phyloP scores from a whole-genome alignment of 1,140 invertebrate genomes.

The Drosophila yakuba region DNA sequence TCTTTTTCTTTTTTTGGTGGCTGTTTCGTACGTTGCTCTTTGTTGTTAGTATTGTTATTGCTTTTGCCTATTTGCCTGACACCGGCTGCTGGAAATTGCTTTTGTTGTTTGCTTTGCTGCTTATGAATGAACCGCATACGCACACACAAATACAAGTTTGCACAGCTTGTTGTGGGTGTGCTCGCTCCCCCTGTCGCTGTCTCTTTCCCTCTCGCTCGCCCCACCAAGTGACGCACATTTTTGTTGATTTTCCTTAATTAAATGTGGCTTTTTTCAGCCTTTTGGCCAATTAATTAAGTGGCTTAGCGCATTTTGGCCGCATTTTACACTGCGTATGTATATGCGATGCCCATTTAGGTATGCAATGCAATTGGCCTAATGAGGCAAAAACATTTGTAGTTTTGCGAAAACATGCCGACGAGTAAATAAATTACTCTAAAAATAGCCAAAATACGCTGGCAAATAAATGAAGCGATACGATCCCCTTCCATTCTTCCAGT shows the following conservation, averaged over 20 bases:
- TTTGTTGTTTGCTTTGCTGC: constrained; percentile 48
- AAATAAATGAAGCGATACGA: constrained; percentile 64
- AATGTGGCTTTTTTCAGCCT: constrained; percentile 47
- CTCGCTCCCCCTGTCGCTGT: constrained; percentile 9
- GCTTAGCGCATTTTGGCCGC: constrained; percentile 26
- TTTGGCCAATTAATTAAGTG: constrained; percentile 68
- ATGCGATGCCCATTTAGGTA: constrained; percentile 68
- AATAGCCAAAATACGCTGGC: constrained; percentile 56
- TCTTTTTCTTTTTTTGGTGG: background rate
- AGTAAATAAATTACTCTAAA: constrained; percentile 72
- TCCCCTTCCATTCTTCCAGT: constrained; percentile 10
- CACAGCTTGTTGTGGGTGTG: constrained; percentile 44
- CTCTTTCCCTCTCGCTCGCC: background rate
- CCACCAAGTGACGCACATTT: constrained; percentile 21
- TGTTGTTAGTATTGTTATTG: constrained; percentile 43
- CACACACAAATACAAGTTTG: constrained; percentile 15
- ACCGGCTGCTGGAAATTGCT: constrained; percentile 64
- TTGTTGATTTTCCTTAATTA: constrained; percentile 55
- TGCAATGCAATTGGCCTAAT: constrained; percentile 59
- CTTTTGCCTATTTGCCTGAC: constrained; percentile 57
- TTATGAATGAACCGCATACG: constrained; percentile 63
- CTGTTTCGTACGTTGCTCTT: constrained; percentile 28
- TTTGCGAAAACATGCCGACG: constrained; percentile 23
- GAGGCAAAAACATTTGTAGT: constrained; percentile 26
- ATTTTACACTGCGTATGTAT: constrained; percentile 11